Evolutionary conservation across 2,888 invertebrate species (phyloP), one percentile per base, ranked within the genome.

Genomic region (Alviniconcha strummeri): DNA sequence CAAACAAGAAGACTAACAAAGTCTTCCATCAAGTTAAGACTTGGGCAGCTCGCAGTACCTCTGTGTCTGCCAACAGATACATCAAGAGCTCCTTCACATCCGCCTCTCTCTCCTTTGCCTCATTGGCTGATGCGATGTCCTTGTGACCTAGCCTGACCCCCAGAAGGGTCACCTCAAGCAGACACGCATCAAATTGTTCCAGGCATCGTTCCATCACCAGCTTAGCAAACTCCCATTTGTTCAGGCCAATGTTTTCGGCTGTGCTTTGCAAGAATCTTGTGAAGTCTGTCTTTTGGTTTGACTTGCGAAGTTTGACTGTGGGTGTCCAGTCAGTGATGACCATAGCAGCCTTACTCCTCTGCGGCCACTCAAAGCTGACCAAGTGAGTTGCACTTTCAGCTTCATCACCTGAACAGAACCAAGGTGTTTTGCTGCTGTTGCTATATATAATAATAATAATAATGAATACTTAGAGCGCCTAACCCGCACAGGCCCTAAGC

Each of bases 101-200:
- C 36, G 36, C 36, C n/a, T 55, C 11, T 13, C 11, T 55, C 11
- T 8, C 17, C 13, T 7, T 17, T 13, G 13, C 75, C 9, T 55
- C 17, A 3, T 67, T 67, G 0, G 77, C 76, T 19, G 82, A 77
- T 19, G 9, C 4, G 15, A 55, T 7, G 19, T 55, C 36, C n/a
- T 8, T 55, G 69, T 82, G 77, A 15, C 82, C 82, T 15, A 82
- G 82, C 17, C 54, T 77, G 77, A 82, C 82, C 55, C 67, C 54
- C 64, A 69, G 55, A 9, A 76, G 69, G 15, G 82, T 76, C 56
- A 82, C 82, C 19, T 77, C 82, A 69, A 82, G 57, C 9, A 82
- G 57, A 17, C 36, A 57, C 7, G 82, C 76, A 11, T 36, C 67
- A 36, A 77, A 82, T 11, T 15, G 9, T 11, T 5, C 11, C n/a